Conservation (phyloP, 2,888 invertebrate genomes). For the Drosophila hamatofila region DNA sequence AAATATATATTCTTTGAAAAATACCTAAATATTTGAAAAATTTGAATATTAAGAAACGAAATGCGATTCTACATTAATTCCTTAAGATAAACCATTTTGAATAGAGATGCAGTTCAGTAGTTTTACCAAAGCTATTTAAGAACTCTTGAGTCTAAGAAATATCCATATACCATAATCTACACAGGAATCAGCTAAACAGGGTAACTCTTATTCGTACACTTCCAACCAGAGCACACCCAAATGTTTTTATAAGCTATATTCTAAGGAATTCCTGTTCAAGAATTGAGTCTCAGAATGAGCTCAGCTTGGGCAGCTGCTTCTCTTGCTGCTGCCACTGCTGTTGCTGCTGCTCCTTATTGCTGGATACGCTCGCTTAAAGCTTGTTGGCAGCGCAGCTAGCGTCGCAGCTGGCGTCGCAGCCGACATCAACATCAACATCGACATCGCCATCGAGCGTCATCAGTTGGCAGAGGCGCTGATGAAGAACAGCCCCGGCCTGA, state of each 20-base stretch:
- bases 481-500: conserved; percentile 80
- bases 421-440: conserved; percentile 6
- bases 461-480: conserved; percentile 65
- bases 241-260: conserved; percentile 33
- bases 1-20: no score
- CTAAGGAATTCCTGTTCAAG: conserved; percentile 66
- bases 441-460: conserved; percentile 3
- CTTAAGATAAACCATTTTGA: no score
- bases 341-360: conserved; percentile 22
- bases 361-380: conserved; percentile 44
- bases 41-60: no score
- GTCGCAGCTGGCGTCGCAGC: conserved; percentile 12
- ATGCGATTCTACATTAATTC: no score
- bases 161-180: not conserved
- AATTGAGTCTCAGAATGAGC: conserved; percentile 62
- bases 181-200: not conserved
- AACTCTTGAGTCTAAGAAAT: no score
- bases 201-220: not conserved
- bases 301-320: conserved; percentile 48
- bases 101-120: no score
- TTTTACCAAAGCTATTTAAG: no score
- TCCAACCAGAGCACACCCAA: not conserved
- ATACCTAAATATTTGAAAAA: no score
- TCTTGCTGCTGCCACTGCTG: not conserved
- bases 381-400: conserved; percentile 18